Base-by-base conservation (phyloP, 2,888 invertebrate genomes). In the Epirrhoe tristata region DNA sequence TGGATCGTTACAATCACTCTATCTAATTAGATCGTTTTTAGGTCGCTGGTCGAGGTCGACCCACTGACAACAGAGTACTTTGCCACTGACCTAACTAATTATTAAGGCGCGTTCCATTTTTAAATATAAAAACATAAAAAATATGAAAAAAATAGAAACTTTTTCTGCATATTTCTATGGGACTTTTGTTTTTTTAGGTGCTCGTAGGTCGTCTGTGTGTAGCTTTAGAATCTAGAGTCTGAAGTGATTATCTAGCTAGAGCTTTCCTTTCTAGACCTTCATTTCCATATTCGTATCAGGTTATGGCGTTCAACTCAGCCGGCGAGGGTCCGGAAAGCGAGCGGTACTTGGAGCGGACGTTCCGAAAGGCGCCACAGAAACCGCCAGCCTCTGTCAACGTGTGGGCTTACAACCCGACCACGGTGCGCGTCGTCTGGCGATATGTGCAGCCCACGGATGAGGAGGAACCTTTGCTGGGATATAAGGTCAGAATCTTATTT, bases 251-350 rank as follows among this genome's bases (percentile, higher is more conserved):
- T n/a, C n/a, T n/a, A n/a, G n/a, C n/a, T n/a, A n/a, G n/a, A n/a
- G n/a, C n/a, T n/a, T n/a, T n/a, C n/a, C n/a, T n/a, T n/a, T n/a
- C n/a, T n/a, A n/a, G n/a, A n/a, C n/a, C n/a, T n/a, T n/a, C n/a
- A n/a, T n/a, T n/a, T n/a, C n/a, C 39, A 43, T 43, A 12, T 43
- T 43, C 12, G 4, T 10, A 58, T 24, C 60, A 93, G 93, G 93
- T 98, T 1, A 98, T 99, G 98, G 98, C 98, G 0, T 99, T 98
- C 82, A 99, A 99, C 92, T 96, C 97, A 0, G 99, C 99, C 4
- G 99, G 99, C 1, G 98, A 98, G 87, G 99, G 99, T 4, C 98
- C 98, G 0, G 98, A 99, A 86, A 98, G 98, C 90, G 98, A 98
- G 93, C 94, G 97, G 51, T 98, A 95, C 84, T 90, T 97, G 71